Conservation (phyloP, 2,797 vertebrate species). For the Mastacembelus armatus region DNA sequence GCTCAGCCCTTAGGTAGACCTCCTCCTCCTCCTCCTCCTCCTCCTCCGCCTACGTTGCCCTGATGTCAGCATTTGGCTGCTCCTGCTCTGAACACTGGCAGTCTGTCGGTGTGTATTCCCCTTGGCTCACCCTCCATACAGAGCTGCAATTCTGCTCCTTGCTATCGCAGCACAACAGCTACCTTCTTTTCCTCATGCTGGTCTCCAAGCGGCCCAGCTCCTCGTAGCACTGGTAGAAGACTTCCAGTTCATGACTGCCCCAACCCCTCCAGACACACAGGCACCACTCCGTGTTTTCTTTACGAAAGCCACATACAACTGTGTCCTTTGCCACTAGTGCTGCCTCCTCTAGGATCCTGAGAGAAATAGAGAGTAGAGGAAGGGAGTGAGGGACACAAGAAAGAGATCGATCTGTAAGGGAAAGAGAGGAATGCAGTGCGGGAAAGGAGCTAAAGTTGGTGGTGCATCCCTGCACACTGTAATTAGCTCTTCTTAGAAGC, state of each 20-base stretch:
- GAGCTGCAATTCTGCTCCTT: slow-evolving; percentile 47
- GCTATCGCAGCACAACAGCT: slow-evolving; percentile 69
- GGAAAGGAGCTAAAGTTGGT: slow-evolving; percentile 26
- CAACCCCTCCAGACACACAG: slow-evolving; percentile 96
- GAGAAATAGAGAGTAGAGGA: slow-evolving; percentile 14
- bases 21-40: not conserved
- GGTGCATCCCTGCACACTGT: slow-evolving; percentile 45
- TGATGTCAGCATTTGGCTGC: slow-evolving; percentile 50
- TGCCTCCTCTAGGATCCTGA: slow-evolving; percentile 88
- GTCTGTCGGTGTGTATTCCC: slow-evolving; percentile 39
- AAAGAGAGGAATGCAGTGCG: slow-evolving; percentile 3
- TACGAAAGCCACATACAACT: slow-evolving; percentile 91
- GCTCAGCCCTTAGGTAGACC: slow-evolving; percentile 9
- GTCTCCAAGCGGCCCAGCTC: slow-evolving; percentile 90
- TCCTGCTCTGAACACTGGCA: slow-evolving; percentile 44
- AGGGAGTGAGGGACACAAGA: not conserved
- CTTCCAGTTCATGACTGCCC: slow-evolving; percentile 89
- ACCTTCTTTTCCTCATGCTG: slow-evolving; percentile 90
- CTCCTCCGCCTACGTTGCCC: slow-evolving; percentile 26
- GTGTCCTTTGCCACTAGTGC: slow-evolving; percentile 90
- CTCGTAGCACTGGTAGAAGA: slow-evolving; percentile 94
- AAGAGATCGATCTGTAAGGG: slow-evolving; percentile 11
- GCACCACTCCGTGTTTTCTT: slow-evolving; percentile 87
- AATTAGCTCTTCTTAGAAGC: slow-evolving; percentile 61
- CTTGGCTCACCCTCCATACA: slow-evolving; percentile 32